Percentiles rank a stretch among this genome's conserved stretches.
These are phyloP conservation scores for Drosophila monieri DNA, from an alignment of 2,888 invertebrate species.

Conservation along the genomic window DNA sequence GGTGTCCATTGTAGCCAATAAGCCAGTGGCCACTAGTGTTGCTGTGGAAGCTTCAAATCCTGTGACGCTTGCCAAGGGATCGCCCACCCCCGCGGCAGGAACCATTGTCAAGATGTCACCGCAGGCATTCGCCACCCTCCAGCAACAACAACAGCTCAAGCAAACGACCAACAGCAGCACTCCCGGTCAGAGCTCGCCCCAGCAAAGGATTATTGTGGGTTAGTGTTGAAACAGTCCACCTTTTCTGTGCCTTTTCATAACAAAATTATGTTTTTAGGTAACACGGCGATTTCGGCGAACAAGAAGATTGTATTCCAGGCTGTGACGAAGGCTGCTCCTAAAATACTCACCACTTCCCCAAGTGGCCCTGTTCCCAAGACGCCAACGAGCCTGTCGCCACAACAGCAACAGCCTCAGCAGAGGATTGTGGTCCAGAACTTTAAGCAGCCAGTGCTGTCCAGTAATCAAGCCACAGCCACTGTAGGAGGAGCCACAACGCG, in stretches of 20 bases:
- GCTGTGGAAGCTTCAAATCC: constrained; percentile 27
- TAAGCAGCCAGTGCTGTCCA: constrained; percentile 70
- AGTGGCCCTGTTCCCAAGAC: constrained; percentile 25
- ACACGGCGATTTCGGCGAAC: constrained; percentile 74
- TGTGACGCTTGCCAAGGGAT: constrained; percentile 19
- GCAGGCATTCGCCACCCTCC: constrained; percentile 80
- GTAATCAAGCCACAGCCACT: constrained; percentile 6
- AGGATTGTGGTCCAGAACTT: constrained; percentile 82
- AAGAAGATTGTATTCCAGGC: constrained; percentile 70
- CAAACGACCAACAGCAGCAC: constrained; percentile 50
- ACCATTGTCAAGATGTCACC: constrained; percentile 82
- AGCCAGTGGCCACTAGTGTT: constrained; percentile 25
- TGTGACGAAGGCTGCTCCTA: constrained; percentile 54
- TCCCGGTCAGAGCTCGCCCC: constrained; percentile 47
- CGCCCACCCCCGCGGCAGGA: constrained; percentile 46
- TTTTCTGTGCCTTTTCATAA: no score
- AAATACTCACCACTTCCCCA: constrained; percentile 61
- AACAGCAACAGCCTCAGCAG: constrained; percentile 71
- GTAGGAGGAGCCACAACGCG: constrained; percentile 44
- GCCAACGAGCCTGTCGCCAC: constrained; percentile 32
- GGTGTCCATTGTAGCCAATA: constrained; percentile 62
- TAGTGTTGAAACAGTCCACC: constrained; percentile 32
- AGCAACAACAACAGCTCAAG: constrained; percentile 81
- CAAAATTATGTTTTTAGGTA: no score
- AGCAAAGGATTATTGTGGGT: constrained; percentile 79